A percentile compares a stretch with the other conserved stretches of the same genome.
These are phyloP conservation scores for Schizaphis graminum DNA, from an alignment of 2,888 invertebrate genomes.

Conservation along the genomic window DNA sequence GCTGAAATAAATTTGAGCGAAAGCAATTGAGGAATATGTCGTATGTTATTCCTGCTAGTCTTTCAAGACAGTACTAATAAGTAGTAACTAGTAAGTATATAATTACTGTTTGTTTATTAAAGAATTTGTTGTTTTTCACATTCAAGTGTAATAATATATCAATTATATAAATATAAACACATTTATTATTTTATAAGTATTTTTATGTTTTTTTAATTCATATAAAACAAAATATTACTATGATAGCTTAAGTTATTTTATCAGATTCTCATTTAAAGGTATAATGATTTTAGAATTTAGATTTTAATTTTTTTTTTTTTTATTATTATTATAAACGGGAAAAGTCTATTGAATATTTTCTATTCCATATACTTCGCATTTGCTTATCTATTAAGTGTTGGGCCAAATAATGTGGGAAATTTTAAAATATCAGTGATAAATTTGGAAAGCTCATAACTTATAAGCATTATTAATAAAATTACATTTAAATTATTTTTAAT, in stretches of 20 bases:
- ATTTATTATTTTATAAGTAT: not conserved
- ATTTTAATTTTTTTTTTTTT: conserved; percentile 32
- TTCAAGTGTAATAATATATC: not conserved
- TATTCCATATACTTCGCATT: not conserved
- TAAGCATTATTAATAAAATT: too few relatives aligned
- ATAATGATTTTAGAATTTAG: not conserved
- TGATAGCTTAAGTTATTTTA: not conserved
- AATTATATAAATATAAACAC: not conserved
- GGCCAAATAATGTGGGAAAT: not conserved
- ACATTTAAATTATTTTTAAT: too few relatives aligned
- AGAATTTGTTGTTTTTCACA: not conserved
- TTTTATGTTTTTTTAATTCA: not conserved
- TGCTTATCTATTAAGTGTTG: not conserved
- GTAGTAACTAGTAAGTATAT: not conserved
- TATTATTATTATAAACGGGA: too few relatives aligned
- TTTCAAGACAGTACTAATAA: not conserved
- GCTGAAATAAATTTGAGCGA: not conserved
- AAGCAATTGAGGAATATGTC: not conserved
- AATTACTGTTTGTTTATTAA: not conserved
- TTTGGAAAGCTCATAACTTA: too few relatives aligned
- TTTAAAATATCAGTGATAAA: too few relatives aligned
- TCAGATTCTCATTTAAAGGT: too few relatives aligned
- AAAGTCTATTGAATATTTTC: too few relatives aligned
- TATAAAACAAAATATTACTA: not conserved
- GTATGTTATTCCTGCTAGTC: not conserved